Evolutionary conservation across 2,888 invertebrate species (phyloP).

Genomic region (Caenorhabditis sp.): DNA sequence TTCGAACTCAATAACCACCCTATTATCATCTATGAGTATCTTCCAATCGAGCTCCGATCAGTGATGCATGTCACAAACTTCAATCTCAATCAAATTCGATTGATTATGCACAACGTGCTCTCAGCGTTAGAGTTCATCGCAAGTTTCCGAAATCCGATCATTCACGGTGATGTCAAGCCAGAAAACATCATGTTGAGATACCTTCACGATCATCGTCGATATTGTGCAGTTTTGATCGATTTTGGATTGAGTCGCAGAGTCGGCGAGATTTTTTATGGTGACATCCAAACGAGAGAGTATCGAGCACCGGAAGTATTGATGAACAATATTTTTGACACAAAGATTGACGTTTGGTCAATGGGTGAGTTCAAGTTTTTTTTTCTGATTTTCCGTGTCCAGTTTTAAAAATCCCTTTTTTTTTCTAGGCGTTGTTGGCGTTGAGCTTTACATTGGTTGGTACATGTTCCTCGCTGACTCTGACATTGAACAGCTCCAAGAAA

Average conservation of each 20-base stretch:
- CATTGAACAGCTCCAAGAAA: neutral
- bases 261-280: neutral
- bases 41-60: neutral
- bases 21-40: neutral
- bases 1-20: neutral
- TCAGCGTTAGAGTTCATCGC: neutral
- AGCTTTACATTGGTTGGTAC: neutral
- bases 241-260: neutral
- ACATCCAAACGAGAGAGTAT: neutral
- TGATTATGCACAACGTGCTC: neutral
- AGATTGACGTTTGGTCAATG: neutral
- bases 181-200: neutral
- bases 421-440: neutral
- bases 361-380: no score
- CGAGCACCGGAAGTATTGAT: neutral
- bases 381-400: no score
- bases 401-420: neutral
- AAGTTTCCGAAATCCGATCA: neutral
- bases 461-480: neutral
- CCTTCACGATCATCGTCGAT: neutral
- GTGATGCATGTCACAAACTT: neutral
- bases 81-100: neutral
- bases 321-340: neutral
- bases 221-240: neutral
- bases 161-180: neutral